These are phyloP conservation scores for Sarcophaga subvicina DNA, from an alignment of 2,888 invertebrate genomes.

Conservation along the genomic window DNA sequence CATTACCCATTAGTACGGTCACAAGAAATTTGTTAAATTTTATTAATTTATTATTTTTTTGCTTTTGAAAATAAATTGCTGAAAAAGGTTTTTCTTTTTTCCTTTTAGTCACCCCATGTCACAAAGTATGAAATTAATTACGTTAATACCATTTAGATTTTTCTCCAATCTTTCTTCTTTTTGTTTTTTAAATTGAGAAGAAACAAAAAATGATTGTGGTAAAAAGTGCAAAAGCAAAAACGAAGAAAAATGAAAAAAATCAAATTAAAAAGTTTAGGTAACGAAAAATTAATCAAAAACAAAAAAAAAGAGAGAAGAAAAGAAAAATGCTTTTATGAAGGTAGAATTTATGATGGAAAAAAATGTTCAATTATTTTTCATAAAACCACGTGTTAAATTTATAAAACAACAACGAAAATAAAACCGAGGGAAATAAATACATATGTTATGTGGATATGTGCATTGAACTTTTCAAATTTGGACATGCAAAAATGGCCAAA, in stretches of 20 bases:
- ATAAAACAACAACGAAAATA: constrained; percentile 40
- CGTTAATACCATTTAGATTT: constrained; percentile 72
- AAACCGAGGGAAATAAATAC: neutral
- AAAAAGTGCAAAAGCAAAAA: neutral
- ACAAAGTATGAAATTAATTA: constrained; percentile 74
- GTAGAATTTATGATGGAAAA: constrained; percentile 7
- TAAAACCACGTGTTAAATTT: constrained; percentile 62
- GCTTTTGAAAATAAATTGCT: constrained; percentile 9
- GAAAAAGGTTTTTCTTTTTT: neutral
- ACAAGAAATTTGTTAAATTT: neutral
- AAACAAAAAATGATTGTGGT: neutral
- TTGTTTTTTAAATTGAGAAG: constrained; percentile 12
- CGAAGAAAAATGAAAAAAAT: neutral
- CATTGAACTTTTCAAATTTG: no score
- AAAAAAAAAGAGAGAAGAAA: neutral
- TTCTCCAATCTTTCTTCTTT: neutral
- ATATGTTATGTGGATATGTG: neutral
- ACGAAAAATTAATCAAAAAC: constrained; percentile 11
- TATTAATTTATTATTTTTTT: neutral
- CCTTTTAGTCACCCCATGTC: neutral
- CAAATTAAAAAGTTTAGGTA: constrained; percentile 18
- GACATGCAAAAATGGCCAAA: neutral
- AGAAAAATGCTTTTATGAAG: constrained; percentile 9
- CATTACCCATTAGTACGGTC: neutral
- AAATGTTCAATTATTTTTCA: constrained; percentile 16